Base-by-base conservation (phyloP, 2,888 invertebrate species). In the Leucophenga montana region DNA sequence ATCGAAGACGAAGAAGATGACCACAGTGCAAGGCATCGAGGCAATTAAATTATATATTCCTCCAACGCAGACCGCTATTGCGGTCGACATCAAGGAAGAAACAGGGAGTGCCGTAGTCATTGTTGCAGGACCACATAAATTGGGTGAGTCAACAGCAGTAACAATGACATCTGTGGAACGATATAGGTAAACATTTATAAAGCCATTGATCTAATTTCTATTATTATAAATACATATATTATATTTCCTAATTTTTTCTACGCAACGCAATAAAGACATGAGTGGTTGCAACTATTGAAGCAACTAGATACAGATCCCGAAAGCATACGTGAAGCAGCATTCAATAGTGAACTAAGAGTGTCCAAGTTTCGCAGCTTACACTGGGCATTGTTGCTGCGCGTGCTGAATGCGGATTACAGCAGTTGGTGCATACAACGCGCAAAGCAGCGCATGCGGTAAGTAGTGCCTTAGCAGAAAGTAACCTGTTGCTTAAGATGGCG, bases 281-380 rank as follows among this genome's bases (percentile, higher is more conserved):
- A 89, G 71, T 89, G 89, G 88, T 68, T 69, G 3, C 80, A 84
- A 64, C 73, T 89, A 16, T 72, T 87, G n/a, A 69, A 72, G 56
- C 79, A 75, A 33, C 72, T 91, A 88, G 82, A 86, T 85, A 77
- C 85, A 78, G 72, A 91, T 87, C 84, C 90, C 85, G 78, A 90
- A 83, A 71, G 88, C 80, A 81, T 92, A 88, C 85, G 89, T 81
- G 83, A 90, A 86, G 75, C 84, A 6, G 89, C 89, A 0, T 86
- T 88, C 71, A 82, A 82, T 54, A 88, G 89, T 0, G 83, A 88
- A 18, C 74, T 89, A 0, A 89, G 88, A 77, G 79, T 85, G 61
- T 89, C 89, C 1, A 89, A 90, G 66, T 90, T 90, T 74, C 88
- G 91, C 44, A 90, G 90, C 78, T 82, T 91, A 13, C 89, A 90